Conservation (phyloP, 2,888 invertebrate genomes). For the Caradrina clavipalpis region DNA sequence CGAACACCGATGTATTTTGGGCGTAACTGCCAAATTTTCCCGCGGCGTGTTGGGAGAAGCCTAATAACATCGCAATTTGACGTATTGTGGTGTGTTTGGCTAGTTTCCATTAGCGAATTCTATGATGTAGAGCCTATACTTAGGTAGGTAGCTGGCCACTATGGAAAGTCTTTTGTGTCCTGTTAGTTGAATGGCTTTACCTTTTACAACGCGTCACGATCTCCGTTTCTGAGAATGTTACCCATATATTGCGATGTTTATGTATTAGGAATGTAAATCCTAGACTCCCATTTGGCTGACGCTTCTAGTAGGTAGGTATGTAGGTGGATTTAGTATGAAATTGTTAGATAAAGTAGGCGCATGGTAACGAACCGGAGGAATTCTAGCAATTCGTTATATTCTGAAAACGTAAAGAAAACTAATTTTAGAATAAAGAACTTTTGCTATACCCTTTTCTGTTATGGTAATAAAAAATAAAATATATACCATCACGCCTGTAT, state of each 20-base stretch:
- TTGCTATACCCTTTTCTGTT: constrained; percentile 5
- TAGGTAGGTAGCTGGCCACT: constrained; percentile 5
- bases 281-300: constrained; percentile 26
- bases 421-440: background rate
- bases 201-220: constrained; percentile 53
- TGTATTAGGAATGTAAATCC: constrained; percentile 49
- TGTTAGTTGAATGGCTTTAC: constrained; percentile 51
- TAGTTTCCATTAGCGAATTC: constrained; percentile 47
- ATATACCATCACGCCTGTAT: too few relatives aligned
- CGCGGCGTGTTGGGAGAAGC: constrained; percentile 6
- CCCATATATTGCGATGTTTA: constrained; percentile 48
- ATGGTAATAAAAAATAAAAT: too few relatives aligned
- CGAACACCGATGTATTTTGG: constrained; percentile 20
- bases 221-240: constrained; percentile 54
- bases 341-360: background rate
- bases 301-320: background rate
- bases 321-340: background rate
- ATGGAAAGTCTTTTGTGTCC: constrained; percentile 51
- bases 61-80: constrained; percentile 33
- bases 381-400: background rate
- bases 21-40: constrained; percentile 31
- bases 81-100: constrained; percentile 34
- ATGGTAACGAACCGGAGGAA: background rate
- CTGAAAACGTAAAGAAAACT: background rate
- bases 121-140: constrained; percentile 9